Base-by-base conservation (phyloP, 1,140 invertebrate species). In the Spodoptera litura region DNA sequence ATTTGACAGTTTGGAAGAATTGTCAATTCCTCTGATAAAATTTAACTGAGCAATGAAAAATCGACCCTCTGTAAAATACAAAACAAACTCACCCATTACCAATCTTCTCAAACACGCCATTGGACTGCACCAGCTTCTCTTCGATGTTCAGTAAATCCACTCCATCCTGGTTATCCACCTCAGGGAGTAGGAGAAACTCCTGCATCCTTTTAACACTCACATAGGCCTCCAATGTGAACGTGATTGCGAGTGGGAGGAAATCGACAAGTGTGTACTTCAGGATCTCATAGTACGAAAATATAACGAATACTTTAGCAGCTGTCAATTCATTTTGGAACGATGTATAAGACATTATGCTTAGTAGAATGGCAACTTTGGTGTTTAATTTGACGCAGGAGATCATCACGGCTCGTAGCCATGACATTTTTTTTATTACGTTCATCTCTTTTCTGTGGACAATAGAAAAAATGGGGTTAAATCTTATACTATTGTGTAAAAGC, bases 321-420 rank as follows among this genome's bases (percentile, higher is more conserved):
- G 96, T 97, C 2, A 98, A 93, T 53, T 96, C 91, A 78, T 96
- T 95, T 0, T 96, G 96, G 11, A 96, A 92, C 0, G 97, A 95
- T 5, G 98, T 96, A 84, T 97, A 98, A 0, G 96, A 95, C n/a
- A 98, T 91, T 27, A 99, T 96, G 2, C 96, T 97, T 0, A 98
- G 88, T 80, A 98, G 97, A 2, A 98, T 95, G 0, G 97, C 96
- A 0, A 98, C 89, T 88, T 98, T 97, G 0, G 97, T 96, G 78
- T 97, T 97, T 73, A 97, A 81, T 81, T 95, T 95, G 4, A 96
- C 96, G 83, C 96, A 96, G 0, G 96, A 96, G 85, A 97, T 95
- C 82, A 96, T 96, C 2, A 97, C 91, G 6, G 96, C 97, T 76
- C 96, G 94, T 0, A 97, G 95, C 87, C 96, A 96, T 0, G 96